Evolutionary conservation across 1,140 invertebrate genomes (phyloP).

Genomic region (Pararge aegeria): DNA sequence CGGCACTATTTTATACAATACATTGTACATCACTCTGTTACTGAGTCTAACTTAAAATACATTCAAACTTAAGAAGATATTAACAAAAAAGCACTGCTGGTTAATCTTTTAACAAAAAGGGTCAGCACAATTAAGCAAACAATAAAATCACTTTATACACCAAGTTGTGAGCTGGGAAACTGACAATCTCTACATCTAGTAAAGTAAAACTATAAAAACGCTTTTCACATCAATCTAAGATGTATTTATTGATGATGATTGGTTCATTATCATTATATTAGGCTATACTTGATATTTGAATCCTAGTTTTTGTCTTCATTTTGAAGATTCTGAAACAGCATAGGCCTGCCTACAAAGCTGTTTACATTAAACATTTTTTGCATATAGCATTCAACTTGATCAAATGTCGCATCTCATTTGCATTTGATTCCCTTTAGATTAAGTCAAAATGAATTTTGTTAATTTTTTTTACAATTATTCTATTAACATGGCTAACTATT

Average conservation of each 20-base stretch:
- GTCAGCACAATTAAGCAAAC: slow-evolving; percentile 63
- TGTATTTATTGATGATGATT: slow-evolving; percentile 46
- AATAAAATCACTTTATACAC: slow-evolving; percentile 57
- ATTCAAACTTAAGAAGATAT: slow-evolving; percentile 47
- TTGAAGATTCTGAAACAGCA: slow-evolving; percentile 1
- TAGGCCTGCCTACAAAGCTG: slow-evolving; percentile 12
- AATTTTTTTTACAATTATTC: slow-evolving; percentile 9
- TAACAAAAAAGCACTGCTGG: slow-evolving; percentile 71
- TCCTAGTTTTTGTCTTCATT: slow-evolving; percentile 1
- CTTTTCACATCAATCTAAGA: slow-evolving; percentile 26
- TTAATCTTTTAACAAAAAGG: slow-evolving; percentile 58
- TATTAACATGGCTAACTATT: slow-evolving; percentile 17
- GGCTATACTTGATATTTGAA: not conserved
- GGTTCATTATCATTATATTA: slow-evolving; percentile 42
- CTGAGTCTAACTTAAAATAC: slow-evolving; percentile 69
- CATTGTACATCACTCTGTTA: slow-evolving; percentile 63
- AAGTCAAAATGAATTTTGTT: not conserved
- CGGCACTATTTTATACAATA: slow-evolving; percentile 51
- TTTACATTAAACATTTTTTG: slow-evolving; percentile 3
- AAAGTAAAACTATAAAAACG: slow-evolving; percentile 31
- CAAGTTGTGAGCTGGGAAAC: slow-evolving; percentile 40
- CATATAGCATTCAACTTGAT: not conserved
- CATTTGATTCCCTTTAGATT: slow-evolving; percentile 14
- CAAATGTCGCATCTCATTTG: slow-evolving; percentile 7
- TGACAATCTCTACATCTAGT: slow-evolving; percentile 39